Conservation (phyloP, 2,113 vertebrate genomes). For the Sitta europaea region DNA sequence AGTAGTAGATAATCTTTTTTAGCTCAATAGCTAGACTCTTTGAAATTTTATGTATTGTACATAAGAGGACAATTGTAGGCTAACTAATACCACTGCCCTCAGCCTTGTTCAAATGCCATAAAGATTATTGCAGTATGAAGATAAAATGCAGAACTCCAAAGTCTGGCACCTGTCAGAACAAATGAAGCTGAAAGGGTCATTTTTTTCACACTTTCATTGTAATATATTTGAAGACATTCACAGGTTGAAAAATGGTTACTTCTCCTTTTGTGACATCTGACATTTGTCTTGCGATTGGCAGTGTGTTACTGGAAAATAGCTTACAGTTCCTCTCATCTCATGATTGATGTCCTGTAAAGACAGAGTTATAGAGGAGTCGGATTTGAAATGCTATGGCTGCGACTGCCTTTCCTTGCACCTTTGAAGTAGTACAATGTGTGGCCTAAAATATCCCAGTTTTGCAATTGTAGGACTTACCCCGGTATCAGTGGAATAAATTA, state of each 20-base stretch:
- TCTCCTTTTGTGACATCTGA: conserved; percentile 25
- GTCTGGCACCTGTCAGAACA: conserved; percentile 42
- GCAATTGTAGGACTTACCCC: neutral
- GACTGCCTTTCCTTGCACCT: neutral
- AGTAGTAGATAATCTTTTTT: neutral
- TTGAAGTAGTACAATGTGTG: neutral
- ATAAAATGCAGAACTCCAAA: conserved; percentile 17
- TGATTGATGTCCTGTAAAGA: conserved; percentile 56
- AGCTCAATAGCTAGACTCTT: neutral
- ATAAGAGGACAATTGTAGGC: neutral
- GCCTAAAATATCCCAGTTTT: neutral
- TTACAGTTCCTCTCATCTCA: neutral
- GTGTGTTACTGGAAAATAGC: conserved; percentile 47
- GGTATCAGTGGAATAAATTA: neutral
- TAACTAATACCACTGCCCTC: conserved; percentile 11
- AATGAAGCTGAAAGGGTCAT: conserved; percentile 7
- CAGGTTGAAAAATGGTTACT: conserved; percentile 54
- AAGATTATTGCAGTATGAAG: conserved; percentile 23
- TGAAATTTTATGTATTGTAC: neutral
- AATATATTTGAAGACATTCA: conserved; percentile 35
- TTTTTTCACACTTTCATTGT: neutral
- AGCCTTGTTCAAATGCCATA: conserved; percentile 7
- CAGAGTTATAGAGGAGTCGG: neutral
- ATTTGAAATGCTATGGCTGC: neutral
- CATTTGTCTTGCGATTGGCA: conserved; percentile 60